These are phyloP conservation scores for Henricia sp. DNA, from an alignment of 53 echinoderm and acorn worm species.

Conservation along the genomic window DNA sequence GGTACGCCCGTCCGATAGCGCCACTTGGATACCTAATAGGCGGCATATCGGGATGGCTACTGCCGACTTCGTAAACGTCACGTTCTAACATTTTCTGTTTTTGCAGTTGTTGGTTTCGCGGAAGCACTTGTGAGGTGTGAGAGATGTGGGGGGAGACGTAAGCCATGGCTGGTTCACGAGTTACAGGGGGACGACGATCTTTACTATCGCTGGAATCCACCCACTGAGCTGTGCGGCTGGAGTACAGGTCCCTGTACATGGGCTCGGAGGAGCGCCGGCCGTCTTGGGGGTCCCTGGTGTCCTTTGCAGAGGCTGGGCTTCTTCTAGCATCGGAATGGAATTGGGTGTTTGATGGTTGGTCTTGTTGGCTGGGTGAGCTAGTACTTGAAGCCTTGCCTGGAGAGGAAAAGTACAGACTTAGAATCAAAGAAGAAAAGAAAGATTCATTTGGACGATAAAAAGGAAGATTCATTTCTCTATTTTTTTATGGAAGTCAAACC, in stretches of 20 bases:
- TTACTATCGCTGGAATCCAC: constrained; percentile 80
- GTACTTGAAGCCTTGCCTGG: constrained; percentile 43
- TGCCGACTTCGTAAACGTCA: constrained; percentile 63
- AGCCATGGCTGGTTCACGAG: constrained; percentile 48
- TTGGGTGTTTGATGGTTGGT: constrained; percentile 8
- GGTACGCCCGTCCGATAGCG: constrained; percentile 27
- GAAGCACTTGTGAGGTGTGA: constrained; percentile 80
- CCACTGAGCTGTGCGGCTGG: constrained; percentile 50
- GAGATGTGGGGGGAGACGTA: constrained; percentile 85
- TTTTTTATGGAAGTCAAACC: too few relatives aligned
- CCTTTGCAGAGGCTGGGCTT: constrained; percentile 52
- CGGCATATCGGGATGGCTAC: constrained; percentile 56
- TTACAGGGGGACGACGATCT: constrained; percentile 16
- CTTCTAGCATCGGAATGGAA: constrained; percentile 6
- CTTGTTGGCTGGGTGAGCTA: constrained; percentile 25
- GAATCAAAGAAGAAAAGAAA: too few relatives aligned
- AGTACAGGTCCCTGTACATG: constrained; percentile 48
- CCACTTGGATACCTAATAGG: constrained; percentile 33
- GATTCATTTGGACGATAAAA: too few relatives aligned
- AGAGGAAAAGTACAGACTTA: background rate
- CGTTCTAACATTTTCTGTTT: constrained; percentile 47
- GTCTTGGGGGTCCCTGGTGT: constrained; percentile 44
- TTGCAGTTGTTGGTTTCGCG: constrained; percentile 35
- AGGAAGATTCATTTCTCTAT: too few relatives aligned
- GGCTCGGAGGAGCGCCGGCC: constrained; percentile 42